Evolutionary conservation across 2,797 vertebrate genomes (phyloP).

Genomic region (Miichthys miiuy): DNA sequence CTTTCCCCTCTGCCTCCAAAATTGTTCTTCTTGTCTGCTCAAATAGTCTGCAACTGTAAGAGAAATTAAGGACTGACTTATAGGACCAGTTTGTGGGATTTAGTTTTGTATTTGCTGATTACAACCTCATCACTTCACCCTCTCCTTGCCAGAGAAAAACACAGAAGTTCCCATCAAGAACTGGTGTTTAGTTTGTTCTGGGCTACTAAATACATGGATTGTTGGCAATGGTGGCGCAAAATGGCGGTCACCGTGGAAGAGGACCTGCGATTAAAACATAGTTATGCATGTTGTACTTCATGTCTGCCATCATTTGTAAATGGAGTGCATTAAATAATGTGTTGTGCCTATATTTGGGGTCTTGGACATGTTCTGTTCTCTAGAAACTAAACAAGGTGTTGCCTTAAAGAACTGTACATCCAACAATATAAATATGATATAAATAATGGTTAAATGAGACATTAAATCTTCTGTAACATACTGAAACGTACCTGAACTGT

Average conservation of each 20-base stretch:
- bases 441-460: not conserved
- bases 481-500: constrained; percentile 8
- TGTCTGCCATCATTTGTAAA: too few relatives aligned
- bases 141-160: too few relatives aligned
- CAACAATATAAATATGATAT: not conserved
- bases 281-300: too few relatives aligned
- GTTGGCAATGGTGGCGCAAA: too few relatives aligned
- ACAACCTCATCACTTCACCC: too few relatives aligned
- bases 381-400: not conserved
- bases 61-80: not conserved
- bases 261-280: too few relatives aligned
- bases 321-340: too few relatives aligned
- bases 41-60: not conserved
- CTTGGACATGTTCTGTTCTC: not conserved
- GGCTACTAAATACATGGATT: too few relatives aligned
- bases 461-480: not conserved
- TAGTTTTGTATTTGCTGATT: not conserved
- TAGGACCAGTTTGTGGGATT: too few relatives aligned
- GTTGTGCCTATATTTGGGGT: not conserved
- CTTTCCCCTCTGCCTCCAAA: not conserved
- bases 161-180: too few relatives aligned
- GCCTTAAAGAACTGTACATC: too few relatives aligned
- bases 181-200: not conserved
- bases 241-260: too few relatives aligned
- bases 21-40: not conserved